Evolutionary conservation across 2,113 vertebrate genomes (phyloP), one percentile per base, ranked within the genome.

Genomic region (Actinemys pallida): DNA sequence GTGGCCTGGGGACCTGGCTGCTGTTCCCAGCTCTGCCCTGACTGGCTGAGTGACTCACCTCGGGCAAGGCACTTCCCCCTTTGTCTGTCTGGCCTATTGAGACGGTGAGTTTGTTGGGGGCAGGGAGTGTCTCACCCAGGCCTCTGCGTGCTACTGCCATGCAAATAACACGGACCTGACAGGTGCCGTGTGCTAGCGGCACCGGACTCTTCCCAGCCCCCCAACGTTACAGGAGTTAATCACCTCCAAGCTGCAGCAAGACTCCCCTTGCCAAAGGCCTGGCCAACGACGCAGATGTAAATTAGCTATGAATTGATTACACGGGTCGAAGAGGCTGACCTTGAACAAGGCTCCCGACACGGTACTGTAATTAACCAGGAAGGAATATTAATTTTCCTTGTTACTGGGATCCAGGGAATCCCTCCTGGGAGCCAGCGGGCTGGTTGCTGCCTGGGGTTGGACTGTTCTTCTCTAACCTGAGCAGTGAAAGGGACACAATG

Each of bases 361-460:
- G 42, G 78, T 81, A 72, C 87, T 52, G 83, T 91, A 80, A 92
- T 95, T 96, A 97, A 94, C 52, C 89, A 95, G 53, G 89, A 92
- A 92, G 87, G 13, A 95, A 87, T 81, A 95, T 95, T 96, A 94
- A 94, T 93, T 56, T 52, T 90, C 87, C 19, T 3, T 1, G 4
- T 76, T 22, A 35, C 6, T 2, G 19, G 85, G 56, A 29, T 20
- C 27, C 1, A 2, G 56, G 82, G 86, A 84, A 87, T 92, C 83
- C 79, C 87, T 69, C 22, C n/a, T 80, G 93, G 87, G 0, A 89
- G 65, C 75, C 82, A 49, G 52, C 19, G 78, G 39, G 42, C 24
- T 45, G 75, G 42, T 47, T 11, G 3, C 25, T 45, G 72, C 24
- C 42, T 78, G 42, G 75, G 39, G 6, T 16, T 42, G 75, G 22